Evolutionary conservation across 2,113 vertebrate species (phyloP).

Genomic region (Phylloscopus trochiloides): DNA sequence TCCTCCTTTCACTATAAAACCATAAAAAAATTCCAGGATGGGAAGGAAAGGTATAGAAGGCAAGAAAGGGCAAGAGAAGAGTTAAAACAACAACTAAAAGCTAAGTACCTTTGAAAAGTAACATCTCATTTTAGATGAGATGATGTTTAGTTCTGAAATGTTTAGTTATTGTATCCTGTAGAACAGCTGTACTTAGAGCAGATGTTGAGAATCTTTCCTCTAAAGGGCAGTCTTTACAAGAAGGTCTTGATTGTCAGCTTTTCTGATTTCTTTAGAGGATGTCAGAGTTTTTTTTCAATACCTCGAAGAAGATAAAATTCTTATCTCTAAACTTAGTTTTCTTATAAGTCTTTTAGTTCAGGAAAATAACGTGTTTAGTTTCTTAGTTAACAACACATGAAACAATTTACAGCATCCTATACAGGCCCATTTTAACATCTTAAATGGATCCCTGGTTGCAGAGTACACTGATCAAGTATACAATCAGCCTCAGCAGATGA

Average conservation of each 20-base stretch:
- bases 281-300: not conserved
- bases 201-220: fast-evolving
- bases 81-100: not conserved
- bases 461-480: not conserved
- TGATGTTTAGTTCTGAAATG: no score
- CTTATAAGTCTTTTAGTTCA: not conserved
- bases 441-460: not conserved
- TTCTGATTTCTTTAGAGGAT: not conserved
- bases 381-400: not conserved
- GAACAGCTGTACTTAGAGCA: not conserved
- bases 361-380: not conserved
- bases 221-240: not conserved
- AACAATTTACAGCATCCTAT: not conserved
- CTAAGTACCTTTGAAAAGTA: not conserved
- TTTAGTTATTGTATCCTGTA: no score
- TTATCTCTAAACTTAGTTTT: not conserved
- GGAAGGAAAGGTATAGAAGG: not conserved
- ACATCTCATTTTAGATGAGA: not conserved
- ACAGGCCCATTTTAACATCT: not conserved
- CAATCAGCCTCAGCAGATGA: not conserved
- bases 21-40: not conserved
- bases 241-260: not conserved
- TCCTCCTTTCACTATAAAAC: not conserved
- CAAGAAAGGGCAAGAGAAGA: not conserved
- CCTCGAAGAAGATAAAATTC: not conserved